Evolutionary conservation across 2,113 vertebrate species (phyloP), one percentile per base, ranked within the genome.

Genomic region (Chrysochloris asiatica): DNA sequence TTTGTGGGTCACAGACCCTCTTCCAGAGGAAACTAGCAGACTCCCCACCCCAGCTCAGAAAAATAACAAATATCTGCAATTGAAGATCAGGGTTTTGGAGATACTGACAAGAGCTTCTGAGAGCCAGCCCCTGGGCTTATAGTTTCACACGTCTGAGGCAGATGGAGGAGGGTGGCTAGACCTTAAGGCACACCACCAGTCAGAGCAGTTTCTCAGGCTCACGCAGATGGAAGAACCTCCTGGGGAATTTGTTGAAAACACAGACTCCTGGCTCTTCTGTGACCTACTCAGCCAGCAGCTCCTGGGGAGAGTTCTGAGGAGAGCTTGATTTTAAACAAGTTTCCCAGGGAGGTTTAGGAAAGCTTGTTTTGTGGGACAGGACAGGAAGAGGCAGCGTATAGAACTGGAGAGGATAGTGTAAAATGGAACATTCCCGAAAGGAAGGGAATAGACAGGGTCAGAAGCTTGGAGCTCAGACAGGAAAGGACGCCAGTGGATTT

Each of bases 401-500:
- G 67, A 82, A 65, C 45, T 9, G 24, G 78, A 38, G 33, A 21
- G n/a, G 41, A 8, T 0, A 63, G 41, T 33, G 7, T 9, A 19
- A 17, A 69, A 78, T 59, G 54, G 59, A 61, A 88, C 26, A n/a
- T 72, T 84, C 52, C 45, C 8, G 0, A 88, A 69, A 80, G 8
- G 24, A 76, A 19, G 3, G 8, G 16, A 56, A 26, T 0, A 10
- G 45, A 43, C 50, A 71, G 21, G 59, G n/a, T 61, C 77, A 93
- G 94, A 59, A 38, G 83, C 86, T 24, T 65, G 56, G 69, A 83
- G 41, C 12, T 4, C 45, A 33, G n/a, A 65, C 47, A 81, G 81
- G 78, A 90, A 69, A 94, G 59, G 36, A 75, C 75, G 83, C 86
- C 94, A 88, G 83, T 3, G 17, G 52, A 86, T 83, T 77, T 92